Evolutionary conservation across 1,140 invertebrate genomes (phyloP).

Genomic region (Anastrepha obliqua): DNA sequence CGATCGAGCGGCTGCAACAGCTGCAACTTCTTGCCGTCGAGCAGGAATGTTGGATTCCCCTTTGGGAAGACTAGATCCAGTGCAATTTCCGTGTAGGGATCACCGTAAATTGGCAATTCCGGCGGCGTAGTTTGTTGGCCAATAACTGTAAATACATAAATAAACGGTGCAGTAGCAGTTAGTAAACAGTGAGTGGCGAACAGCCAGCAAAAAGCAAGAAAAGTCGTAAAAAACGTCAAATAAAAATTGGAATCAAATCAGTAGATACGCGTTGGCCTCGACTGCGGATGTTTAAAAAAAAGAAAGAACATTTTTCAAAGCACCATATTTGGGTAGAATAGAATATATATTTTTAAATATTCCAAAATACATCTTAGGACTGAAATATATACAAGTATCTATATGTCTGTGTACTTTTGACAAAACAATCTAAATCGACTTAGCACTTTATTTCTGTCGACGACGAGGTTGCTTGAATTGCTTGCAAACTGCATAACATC

Average conservation of each 20-base stretch:
- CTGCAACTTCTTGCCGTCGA: conserved; percentile 88
- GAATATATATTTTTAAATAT: no score
- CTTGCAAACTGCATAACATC: no score
- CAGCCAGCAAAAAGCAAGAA: neutral
- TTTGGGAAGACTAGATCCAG: conserved; percentile 86
- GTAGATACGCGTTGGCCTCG: no score
- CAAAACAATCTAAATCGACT: no score
- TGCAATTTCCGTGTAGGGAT: conserved; percentile 86
- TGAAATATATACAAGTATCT: no score
- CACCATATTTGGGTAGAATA: no score
- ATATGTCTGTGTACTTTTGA: no score
- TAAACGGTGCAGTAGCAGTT: conserved; percentile 37
- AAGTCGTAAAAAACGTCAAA: neutral
- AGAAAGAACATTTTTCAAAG: no score
- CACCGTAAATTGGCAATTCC: conserved; percentile 87
- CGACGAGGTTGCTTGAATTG: no score
- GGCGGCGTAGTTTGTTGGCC: conserved; percentile 86
- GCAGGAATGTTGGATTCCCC: conserved; percentile 83
- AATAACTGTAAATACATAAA: conserved; percentile 79
- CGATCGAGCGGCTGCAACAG: conserved; percentile 88
- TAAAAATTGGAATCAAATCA: neutral
- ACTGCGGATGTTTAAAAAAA: no score
- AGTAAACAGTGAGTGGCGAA: neutral
- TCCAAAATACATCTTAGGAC: no score
- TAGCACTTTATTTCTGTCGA: no score